phyloP scores from a whole-genome alignment of 1,140 invertebrate species.

The Prorops nasuta region DNA sequence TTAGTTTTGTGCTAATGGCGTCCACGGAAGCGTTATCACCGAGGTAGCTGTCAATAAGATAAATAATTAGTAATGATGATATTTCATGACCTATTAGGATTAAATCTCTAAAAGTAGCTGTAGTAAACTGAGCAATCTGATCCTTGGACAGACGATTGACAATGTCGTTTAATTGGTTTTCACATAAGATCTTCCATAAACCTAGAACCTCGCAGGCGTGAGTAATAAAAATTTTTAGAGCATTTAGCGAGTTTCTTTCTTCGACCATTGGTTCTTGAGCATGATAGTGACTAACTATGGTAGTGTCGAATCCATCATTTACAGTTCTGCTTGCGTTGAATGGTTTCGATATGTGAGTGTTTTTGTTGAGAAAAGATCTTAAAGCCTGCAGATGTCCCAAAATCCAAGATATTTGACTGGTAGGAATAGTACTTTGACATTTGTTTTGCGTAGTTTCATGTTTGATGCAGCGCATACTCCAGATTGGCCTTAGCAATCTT shows the following conservation, averaged over 20 bases:
- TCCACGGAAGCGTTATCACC: slow-evolving; percentile 93
- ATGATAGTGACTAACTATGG: slow-evolving; percentile 35
- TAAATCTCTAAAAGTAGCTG: slow-evolving; percentile 75
- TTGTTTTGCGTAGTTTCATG: slow-evolving; percentile 62
- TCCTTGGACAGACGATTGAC: slow-evolving; percentile 65
- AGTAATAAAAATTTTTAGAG: slow-evolving; percentile 74
- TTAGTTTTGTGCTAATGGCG: slow-evolving; percentile 82
- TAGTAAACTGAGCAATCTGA: slow-evolving; percentile 62
- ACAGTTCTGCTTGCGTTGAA: slow-evolving; percentile 35
- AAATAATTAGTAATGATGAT: slow-evolving; percentile 71
- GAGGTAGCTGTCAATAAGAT: slow-evolving; percentile 82
- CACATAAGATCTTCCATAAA: slow-evolving; percentile 90
- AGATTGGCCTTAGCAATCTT: slow-evolving; percentile 79
- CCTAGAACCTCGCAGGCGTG: slow-evolving; percentile 87
- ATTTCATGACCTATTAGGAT: slow-evolving; percentile 82
- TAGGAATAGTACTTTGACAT: slow-evolving; percentile 59
- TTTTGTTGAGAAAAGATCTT: slow-evolving; percentile 65
- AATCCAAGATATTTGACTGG: slow-evolving; percentile 61
- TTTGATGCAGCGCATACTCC: slow-evolving; percentile 73
- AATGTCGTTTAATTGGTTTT: slow-evolving; percentile 89
- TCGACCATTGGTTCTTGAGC: slow-evolving; percentile 58
- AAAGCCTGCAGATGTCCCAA: slow-evolving; percentile 64
- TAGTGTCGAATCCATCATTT: slow-evolving; percentile 47
- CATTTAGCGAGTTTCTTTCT: slow-evolving; percentile 74
- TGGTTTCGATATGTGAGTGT: slow-evolving; percentile 58